Conservation (phyloP, 1,140 invertebrate genomes). For the Holcopasites calliopsidis region DNA sequence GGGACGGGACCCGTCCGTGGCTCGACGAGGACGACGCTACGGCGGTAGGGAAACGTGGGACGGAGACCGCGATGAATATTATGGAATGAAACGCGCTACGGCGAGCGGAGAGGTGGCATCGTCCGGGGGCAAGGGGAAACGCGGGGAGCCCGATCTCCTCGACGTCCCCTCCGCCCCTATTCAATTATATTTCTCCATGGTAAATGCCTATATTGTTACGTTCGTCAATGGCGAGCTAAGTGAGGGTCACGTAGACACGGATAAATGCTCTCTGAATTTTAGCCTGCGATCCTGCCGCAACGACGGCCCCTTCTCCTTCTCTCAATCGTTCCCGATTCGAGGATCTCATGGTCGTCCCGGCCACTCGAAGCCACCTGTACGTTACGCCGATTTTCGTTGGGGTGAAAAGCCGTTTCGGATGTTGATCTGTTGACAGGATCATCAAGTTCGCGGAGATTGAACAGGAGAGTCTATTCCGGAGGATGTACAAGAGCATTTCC, state of each 20-base stretch:
- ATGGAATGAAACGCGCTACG: conserved; percentile 24
- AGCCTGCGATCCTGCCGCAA: conserved; percentile 48
- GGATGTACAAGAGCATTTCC: too few relatives aligned
- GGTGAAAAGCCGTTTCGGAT: conserved; percentile 18
- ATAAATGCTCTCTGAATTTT: conserved; percentile 65
- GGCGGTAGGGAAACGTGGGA: conserved; percentile 20
- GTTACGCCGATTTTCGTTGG: neutral
- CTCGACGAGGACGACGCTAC: conserved; percentile 35
- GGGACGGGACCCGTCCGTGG: conserved; percentile 65
- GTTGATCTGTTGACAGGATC: conserved; percentile 23
- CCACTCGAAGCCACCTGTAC: conserved; percentile 43
- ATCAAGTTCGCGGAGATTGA: neutral
- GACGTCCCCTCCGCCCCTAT: conserved; percentile 65
- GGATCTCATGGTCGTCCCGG: neutral
- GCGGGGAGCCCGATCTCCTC: conserved; percentile 51
- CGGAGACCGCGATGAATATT: conserved; percentile 13
- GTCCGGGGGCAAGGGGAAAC: conserved; percentile 7
- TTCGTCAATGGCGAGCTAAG: conserved; percentile 79
- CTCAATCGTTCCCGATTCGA: neutral
- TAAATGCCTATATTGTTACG: conserved; percentile 80
- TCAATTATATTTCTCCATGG: conserved; percentile 79
- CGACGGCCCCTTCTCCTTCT: too few relatives aligned
- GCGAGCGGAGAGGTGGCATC: neutral
- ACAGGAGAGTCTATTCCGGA: too few relatives aligned
- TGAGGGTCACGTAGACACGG: conserved; percentile 74